These are phyloP conservation scores for Sarcophaga peregrina DNA, from an alignment of 1,140 invertebrate species.

Conservation along the genomic window DNA sequence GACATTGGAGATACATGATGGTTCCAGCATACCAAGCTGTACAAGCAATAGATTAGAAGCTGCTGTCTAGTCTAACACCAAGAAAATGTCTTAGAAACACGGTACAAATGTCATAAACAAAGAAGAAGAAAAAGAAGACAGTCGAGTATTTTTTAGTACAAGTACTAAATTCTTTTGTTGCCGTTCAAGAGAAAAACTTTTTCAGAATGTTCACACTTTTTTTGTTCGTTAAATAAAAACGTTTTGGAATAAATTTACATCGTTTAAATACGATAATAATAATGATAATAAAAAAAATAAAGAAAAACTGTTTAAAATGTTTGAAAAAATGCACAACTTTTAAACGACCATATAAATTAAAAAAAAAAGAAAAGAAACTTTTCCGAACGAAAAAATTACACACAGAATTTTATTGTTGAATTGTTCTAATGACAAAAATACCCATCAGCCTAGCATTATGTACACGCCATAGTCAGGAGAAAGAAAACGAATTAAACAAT, in stretches of 20 bases:
- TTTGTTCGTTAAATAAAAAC: background rate
- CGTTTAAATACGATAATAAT: background rate
- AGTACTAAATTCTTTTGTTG: constrained; percentile 16
- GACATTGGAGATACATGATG: background rate
- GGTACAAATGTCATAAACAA: background rate
- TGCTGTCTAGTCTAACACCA: no score
- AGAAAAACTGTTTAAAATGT: background rate
- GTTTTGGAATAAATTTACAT: background rate
- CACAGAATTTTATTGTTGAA: background rate
- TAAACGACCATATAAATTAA: background rate
- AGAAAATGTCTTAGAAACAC: background rate
- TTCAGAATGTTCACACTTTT: constrained; percentile 1
- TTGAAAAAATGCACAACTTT: constrained; percentile 6
- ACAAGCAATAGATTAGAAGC: no score
- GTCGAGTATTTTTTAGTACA: background rate
- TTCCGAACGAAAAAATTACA: background rate
- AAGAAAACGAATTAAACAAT: no score
- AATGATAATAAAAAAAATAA: no score
- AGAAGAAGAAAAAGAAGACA: no score
- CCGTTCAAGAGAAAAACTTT: background rate
- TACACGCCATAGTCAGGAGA: no score
- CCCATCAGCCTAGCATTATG: no score
- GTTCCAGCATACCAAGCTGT: background rate
- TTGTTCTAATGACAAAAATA: background rate
- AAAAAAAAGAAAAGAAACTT: background rate